These are phyloP conservation scores for Carcharodon carcharias DNA, from an alignment of 2,797 vertebrate genomes.

Conservation along the genomic window DNA sequence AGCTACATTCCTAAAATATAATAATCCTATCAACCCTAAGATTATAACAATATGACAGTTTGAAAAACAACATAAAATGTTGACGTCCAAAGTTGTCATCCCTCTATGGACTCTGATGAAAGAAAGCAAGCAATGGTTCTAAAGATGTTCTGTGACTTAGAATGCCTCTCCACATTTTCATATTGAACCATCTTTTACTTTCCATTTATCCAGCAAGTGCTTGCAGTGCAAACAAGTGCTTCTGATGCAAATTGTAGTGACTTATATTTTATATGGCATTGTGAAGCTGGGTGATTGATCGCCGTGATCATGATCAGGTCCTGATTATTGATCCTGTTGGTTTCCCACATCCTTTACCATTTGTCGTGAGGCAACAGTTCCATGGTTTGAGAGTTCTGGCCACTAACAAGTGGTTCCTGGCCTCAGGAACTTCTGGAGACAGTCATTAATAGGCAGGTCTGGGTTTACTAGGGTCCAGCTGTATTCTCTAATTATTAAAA, in stretches of 20 bases:
- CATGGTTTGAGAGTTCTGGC: background rate
- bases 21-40: no score
- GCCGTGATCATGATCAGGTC: background rate
- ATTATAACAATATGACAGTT: background rate
- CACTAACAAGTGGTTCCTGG: no score
- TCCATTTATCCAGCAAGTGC: background rate
- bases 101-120: background rate
- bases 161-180: background rate
- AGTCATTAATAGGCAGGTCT: background rate
- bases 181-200: background rate
- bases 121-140: background rate
- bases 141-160: background rate
- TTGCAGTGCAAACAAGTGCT: background rate
- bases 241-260: background rate
- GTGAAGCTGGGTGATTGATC: background rate
- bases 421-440: background rate
- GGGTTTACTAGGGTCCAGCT: background rate
- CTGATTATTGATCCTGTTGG: background rate
- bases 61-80: background rate
- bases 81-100: background rate
- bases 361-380: background rate
- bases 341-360: background rate
- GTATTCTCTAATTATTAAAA: background rate
- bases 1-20: no score
- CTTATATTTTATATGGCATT: background rate